A percentile compares a stretch with the other conserved stretches of the same genome.
These are phyloP conservation scores for Cataglyphis hispanica DNA, from an alignment of 1,140 invertebrate species.

Conservation along the genomic window DNA sequence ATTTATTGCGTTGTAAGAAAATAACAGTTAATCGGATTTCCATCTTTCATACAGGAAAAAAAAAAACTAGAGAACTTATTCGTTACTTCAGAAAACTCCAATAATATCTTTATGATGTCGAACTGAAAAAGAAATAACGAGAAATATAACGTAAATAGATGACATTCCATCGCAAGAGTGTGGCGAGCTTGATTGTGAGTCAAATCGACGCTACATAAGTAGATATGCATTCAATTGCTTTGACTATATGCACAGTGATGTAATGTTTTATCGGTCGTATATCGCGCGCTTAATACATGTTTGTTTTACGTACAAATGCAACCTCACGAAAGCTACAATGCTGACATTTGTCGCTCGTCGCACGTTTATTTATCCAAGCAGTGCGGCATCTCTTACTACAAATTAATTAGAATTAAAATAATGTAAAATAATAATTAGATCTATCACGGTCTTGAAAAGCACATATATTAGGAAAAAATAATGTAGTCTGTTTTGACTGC, in stretches of 20 bases:
- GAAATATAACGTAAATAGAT: background rate
- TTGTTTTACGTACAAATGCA: slow-evolving; percentile 9
- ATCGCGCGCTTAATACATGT: slow-evolving; percentile 19
- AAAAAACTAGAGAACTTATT: background rate
- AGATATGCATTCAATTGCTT: slow-evolving; percentile 15
- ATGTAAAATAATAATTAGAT: background rate
- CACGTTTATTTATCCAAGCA: background rate
- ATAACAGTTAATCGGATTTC: slow-evolving; percentile 8
- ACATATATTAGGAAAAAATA: background rate
- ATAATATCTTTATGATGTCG: background rate
- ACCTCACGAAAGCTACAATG: background rate
- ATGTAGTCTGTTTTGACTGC: too few relatives aligned
- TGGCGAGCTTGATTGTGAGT: background rate
- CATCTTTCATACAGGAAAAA: background rate
- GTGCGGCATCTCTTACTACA: background rate
- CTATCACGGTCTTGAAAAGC: background rate
- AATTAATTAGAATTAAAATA: background rate
- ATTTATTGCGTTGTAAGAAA: background rate
- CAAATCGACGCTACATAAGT: background rate
- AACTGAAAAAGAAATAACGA: background rate
- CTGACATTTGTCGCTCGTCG: background rate
- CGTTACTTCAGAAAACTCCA: background rate
- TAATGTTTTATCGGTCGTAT: slow-evolving; percentile 34
- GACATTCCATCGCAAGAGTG: background rate
- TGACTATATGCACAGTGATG: slow-evolving; percentile 14